These are phyloP conservation scores for Notothenia rossii DNA, from an alignment of 2,113 vertebrate species.

Conservation along the genomic window DNA sequence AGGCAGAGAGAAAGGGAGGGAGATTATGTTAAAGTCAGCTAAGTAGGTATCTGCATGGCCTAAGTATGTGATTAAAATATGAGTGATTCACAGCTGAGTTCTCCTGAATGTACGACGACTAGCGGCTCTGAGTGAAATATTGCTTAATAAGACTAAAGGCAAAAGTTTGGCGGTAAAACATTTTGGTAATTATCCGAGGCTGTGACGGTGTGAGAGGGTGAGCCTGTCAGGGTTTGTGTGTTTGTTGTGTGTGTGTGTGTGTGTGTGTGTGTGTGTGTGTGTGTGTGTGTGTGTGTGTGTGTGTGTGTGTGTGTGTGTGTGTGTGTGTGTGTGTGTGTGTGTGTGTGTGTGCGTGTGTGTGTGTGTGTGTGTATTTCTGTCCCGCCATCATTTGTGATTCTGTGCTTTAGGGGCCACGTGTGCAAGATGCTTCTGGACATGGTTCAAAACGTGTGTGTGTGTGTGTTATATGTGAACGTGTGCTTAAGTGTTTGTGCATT, in stretches of 20 bases:
- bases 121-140: slow-evolving; percentile 37
- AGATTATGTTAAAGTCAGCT: slow-evolving; percentile 62
- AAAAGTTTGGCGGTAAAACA: too few species aligned
- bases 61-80: slow-evolving; percentile 43
- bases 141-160: slow-evolving; percentile 7
- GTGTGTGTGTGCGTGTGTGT: too few species aligned
- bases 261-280: slow-evolving; percentile 19
- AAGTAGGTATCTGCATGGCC: slow-evolving; percentile 50
- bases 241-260: slow-evolving; percentile 13
- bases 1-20: slow-evolving; percentile 42
- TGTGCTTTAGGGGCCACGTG: slow-evolving; percentile 45
- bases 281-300: slow-evolving; percentile 23
- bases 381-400: slow-evolving; percentile 26
- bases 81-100: slow-evolving; percentile 56
- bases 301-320: slow-evolving; percentile 6
- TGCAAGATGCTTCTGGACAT: slow-evolving; percentile 44
- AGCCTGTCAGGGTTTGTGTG: slow-evolving; percentile 38
- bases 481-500: slow-evolving; percentile 24
- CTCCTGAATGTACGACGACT: slow-evolving; percentile 33
- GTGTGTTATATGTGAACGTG: not conserved
- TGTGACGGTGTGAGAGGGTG: slow-evolving; percentile 48
- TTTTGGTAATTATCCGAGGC: slow-evolving; percentile 47
- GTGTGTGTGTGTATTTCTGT: slow-evolving; percentile 25
- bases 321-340: slow-evolving; percentile 20
- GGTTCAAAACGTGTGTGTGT: slow-evolving; percentile 8